Base-by-base conservation (phyloP, 2,797 vertebrate genomes). In the Myotis daubentonii region DNA sequence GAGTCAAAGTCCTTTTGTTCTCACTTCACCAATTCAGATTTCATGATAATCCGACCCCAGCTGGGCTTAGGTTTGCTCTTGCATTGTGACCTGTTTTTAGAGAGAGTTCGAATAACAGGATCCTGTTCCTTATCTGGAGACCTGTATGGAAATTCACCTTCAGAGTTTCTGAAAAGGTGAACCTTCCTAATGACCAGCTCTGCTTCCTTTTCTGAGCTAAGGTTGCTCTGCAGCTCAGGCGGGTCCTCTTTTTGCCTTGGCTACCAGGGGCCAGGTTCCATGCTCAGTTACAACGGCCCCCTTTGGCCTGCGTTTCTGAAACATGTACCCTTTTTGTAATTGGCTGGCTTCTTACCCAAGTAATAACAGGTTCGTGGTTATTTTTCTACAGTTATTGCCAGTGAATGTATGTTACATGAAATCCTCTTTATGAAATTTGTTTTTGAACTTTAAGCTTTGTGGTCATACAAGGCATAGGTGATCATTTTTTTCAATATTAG, bases 361-460 rank as follows among this genome's bases (percentile, higher is more conserved):
- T 83, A 38, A 28, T 71, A 93, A 23, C 20, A 75, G 44, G 23
- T 68, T 20, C 20, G 41, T 78, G 75, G 22, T 68, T 91, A 36
- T 85, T 68, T 78, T 80, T 82, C 36, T 76, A 0, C 82, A 7
- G 93, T 83, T 47, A 28, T 36, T 72, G 20, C 49, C 33, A 44
- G 11, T 49, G 38, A 87, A 47, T 75, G 7, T 80, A 20, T 66
- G 4, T 51, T 81, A n/a, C 3, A 38, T 33, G 15, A 84, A 71
- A 74, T 74, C 41, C 70, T 85, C 47, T 91, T 85, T 74, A 82
- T 65, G 11, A 78, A 87, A 89, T 87, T 53, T 80, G 13, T 55
- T 95, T 93, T 92, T 76, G 70, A 96, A 88, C 44, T 87, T 44
- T 68, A 62, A 86, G 22, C 16, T 44, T 75, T 81, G 85, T 78